These are phyloP conservation scores for Dasysyrphus tricinctus DNA, from an alignment of 2,888 invertebrate species.

Conservation along the genomic window DNA sequence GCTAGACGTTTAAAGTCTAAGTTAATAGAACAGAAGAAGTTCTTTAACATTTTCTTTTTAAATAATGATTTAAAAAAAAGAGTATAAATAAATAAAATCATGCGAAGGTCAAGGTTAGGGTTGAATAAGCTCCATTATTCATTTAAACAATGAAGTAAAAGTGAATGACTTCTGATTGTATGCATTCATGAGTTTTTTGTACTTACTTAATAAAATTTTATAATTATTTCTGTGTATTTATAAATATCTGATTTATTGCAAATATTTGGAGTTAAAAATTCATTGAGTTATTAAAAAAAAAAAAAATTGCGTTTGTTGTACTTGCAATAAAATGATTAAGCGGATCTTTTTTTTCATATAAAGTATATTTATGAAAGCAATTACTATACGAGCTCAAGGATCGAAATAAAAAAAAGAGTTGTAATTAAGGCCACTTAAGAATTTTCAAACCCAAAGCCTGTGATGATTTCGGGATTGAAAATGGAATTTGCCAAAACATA, in stretches of 20 bases:
- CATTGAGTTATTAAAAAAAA: not conserved
- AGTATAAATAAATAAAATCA: not conserved
- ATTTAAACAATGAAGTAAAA: not conserved
- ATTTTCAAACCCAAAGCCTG: not conserved
- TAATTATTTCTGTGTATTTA: not conserved
- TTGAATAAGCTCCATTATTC: not conserved
- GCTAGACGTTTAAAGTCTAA: no score
- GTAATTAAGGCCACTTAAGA: slow-evolving; percentile 10
- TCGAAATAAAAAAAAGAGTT: not conserved
- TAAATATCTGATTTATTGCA: not conserved
- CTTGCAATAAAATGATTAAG: not conserved
- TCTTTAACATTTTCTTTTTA: not conserved
- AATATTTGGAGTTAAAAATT: not conserved
- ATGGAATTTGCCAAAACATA: not conserved
- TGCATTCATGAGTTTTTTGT: not conserved
- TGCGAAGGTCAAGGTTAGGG: not conserved
- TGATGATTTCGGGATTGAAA: not conserved
- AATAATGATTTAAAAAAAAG: not conserved
- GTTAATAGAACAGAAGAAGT: not conserved
- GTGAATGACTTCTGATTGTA: slow-evolving; percentile 15
- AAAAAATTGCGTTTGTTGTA: not conserved
- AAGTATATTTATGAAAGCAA: not conserved
- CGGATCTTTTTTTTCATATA: not conserved
- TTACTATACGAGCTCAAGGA: not conserved
- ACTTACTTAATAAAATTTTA: not conserved